These are phyloP conservation scores for Venusia cambrica DNA, from an alignment of 2,888 invertebrate genomes.

Conservation along the genomic window DNA sequence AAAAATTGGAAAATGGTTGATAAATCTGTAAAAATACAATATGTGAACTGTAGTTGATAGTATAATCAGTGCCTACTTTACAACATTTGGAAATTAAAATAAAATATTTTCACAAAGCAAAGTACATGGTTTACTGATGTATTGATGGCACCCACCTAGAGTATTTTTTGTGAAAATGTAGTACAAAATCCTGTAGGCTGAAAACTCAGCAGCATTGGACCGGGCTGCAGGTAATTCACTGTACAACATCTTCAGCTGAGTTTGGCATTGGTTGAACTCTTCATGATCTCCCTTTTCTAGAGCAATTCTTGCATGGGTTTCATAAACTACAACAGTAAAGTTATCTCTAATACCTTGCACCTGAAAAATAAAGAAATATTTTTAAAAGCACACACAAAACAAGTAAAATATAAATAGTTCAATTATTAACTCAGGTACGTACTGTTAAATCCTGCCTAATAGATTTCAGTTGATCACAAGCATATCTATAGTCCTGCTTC, in stretches of 20 bases:
- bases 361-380: conserved; percentile 63
- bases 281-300: conserved; percentile 99
- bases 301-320: conserved; percentile 98
- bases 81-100: too few relatives aligned
- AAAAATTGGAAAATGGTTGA: conserved; percentile 94
- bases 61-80: too few relatives aligned
- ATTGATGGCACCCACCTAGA: conserved; percentile 86
- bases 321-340: conserved; percentile 99
- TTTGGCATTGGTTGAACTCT: conserved; percentile 99
- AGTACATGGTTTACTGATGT: too few relatives aligned
- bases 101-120: too few relatives aligned
- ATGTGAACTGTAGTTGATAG: too few relatives aligned
- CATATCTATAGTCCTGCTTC: conserved; percentile 96
- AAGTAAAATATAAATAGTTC: conserved; percentile 2
- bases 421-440: conserved; percentile 46
- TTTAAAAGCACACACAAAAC: neutral
- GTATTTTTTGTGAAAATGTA: conserved; percentile 99
- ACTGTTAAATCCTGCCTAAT: conserved; percentile 99
- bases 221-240: conserved; percentile 85
- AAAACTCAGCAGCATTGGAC: conserved; percentile 93
- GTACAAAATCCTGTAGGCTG: conserved; percentile 97
- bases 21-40: conserved; percentile 85
- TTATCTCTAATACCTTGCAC: conserved; percentile 97
- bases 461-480: conserved; percentile 99
- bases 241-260: conserved; percentile 97